Conservation (phyloP, 2,888 invertebrate genomes). For the Automeris io region DNA sequence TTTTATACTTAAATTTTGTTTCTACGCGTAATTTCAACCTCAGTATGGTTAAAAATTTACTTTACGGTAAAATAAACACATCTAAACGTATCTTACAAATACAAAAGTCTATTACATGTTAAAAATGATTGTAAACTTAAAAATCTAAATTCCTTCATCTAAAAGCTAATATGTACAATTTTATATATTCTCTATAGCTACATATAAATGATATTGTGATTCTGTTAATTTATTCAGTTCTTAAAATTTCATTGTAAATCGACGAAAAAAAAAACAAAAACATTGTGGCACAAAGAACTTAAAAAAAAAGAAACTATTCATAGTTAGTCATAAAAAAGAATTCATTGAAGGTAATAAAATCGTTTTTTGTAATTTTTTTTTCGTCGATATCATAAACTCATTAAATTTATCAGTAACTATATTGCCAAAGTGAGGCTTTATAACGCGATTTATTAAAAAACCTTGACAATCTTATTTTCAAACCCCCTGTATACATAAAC, state of each 20-base stretch:
- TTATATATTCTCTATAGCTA: conserved; percentile 29
- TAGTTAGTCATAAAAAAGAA: too few relatives aligned
- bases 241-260: too few relatives aligned
- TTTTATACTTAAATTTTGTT: background rate
- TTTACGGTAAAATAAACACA: conserved; percentile 63
- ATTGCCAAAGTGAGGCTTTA: conserved; percentile 1
- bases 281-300: too few relatives aligned
- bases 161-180: conserved; percentile 61
- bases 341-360: too few relatives aligned
- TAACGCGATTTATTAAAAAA: conserved; percentile 1
- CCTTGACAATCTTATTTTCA: too few relatives aligned
- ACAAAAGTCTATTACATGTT: conserved; percentile 51
- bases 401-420: background rate
- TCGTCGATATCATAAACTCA: too few relatives aligned
- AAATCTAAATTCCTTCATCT: conserved; percentile 22
- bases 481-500: too few relatives aligned
- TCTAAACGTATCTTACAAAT: conserved; percentile 64
- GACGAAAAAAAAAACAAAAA: too few relatives aligned
- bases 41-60: conserved; percentile 13
- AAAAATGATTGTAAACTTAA: conserved; percentile 52
- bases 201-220: conserved; percentile 7
- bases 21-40: background rate
- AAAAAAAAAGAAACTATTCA: too few relatives aligned
- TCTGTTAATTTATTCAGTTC: too few relatives aligned
- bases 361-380: too few relatives aligned